phyloP scores from a whole-genome alignment of 2,113 vertebrate genomes.

The Rhodinocichla rosea region DNA sequence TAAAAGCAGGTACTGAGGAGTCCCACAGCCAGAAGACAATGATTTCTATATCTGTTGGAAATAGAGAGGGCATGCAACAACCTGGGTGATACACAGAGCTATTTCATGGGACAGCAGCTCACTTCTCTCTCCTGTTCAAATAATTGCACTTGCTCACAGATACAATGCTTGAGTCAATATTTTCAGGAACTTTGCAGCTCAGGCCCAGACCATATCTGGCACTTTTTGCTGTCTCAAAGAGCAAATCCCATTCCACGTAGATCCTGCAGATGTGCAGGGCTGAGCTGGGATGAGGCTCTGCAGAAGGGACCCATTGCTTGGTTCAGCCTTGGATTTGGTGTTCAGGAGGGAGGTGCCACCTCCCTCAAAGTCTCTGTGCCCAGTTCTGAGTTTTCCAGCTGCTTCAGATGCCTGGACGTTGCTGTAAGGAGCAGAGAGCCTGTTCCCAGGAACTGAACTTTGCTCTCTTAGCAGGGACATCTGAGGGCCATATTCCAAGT shows the following conservation, averaged over 20 bases:
- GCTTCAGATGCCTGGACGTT: accelerated
- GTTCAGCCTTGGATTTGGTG: background rate
- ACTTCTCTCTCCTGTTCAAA: background rate
- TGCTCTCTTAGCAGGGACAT: background rate
- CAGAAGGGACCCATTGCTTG: background rate
- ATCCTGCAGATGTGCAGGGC: background rate
- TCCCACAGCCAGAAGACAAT: background rate
- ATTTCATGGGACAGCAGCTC: background rate
- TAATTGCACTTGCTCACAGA: background rate
- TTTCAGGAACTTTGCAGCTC: background rate
- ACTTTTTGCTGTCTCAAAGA: background rate
- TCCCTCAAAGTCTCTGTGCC: background rate
- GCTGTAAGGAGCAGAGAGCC: background rate
- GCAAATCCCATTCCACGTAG: background rate
- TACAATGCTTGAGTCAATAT: background rate
- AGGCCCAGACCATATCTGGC: too few species aligned
- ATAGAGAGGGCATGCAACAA: background rate
- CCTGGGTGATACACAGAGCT: background rate
- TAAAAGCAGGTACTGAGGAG: background rate
- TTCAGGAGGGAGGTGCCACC: background rate
- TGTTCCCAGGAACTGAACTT: background rate
- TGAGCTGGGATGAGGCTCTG: background rate
- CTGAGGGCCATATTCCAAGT: background rate
- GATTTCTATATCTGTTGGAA: accelerated
- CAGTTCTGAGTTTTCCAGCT: background rate